Base-by-base conservation (phyloP, 2,888 invertebrate species). In the Calliopum simillimum region DNA sequence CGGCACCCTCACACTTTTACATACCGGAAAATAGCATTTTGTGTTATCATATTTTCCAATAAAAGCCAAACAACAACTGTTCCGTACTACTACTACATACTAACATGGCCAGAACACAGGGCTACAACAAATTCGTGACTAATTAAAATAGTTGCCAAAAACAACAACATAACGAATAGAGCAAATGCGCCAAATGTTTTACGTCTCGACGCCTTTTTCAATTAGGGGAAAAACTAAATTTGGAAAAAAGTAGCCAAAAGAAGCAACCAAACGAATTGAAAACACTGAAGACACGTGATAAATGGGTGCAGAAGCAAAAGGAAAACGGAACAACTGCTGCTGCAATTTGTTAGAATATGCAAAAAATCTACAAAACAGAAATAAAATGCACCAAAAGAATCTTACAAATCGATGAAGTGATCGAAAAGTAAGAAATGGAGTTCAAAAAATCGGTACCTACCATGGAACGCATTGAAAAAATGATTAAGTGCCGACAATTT, bases 401-500 rank as follows among this genome's bases (percentile, higher is more conserved):
- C 23, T 53, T 53, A 13, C 2, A 23, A 53, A 23, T 23, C 23
- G 19, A 21, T 2, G 3, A n/a, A 21, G 4, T 2, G 14, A 23
- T 12, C 21, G 8, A 11, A 53, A 53, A 46, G 4, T 3, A 23
- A 62, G 14, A n/a, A 11, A 25, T 16, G 25, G 11, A 49, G 33
- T 33, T 16, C 53, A 5, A 55, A 21, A 55, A 55, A 55, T 19
- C 13, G 53, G 19, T 13, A 56, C 19, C 19, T 13, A 56, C 19
- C 19, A 49, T 49, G 49, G n/a, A 49, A 19, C 49, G 49, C 58
- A 16, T 23, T 4, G 55, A 33, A 33, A 53, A 68, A 49, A 71
- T 71, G 73, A 73, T 71, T 55, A 71, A 73, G 69, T 68, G 68
- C 61, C 63, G 56, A 63, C 62, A 67, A 70, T 71, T 73, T 65